Conservation (phyloP, 2,797 vertebrate genomes). For the Thalassophryne amazonica region DNA sequence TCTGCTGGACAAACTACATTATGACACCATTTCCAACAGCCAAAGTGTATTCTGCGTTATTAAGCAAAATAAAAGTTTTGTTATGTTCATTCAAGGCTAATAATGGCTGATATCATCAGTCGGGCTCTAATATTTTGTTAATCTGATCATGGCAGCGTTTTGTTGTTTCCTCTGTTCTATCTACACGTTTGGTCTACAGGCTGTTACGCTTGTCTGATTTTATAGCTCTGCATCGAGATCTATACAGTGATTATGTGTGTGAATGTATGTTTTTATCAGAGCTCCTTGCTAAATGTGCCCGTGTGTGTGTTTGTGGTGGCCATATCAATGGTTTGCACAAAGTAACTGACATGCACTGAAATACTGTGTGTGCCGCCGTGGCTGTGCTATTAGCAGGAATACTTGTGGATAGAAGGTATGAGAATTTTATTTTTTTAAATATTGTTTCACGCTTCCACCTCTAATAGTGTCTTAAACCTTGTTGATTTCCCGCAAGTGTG, state of each 20-base stretch:
- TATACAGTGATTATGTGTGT: constrained; percentile 63
- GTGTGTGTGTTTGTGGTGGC: constrained; percentile 22
- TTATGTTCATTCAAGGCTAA: no score
- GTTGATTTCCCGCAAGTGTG: constrained; percentile 58
- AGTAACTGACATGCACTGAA: constrained; percentile 68
- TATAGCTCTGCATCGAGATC: constrained; percentile 54
- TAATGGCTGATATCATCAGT: no score
- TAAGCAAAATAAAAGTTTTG: no score
- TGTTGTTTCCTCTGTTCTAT: background rate
- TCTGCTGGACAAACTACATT: no score
- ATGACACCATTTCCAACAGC: no score
- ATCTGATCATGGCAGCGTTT: no score
- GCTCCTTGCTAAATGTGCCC: constrained; percentile 16
- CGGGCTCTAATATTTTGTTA: no score
- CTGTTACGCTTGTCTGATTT: constrained; percentile 37
- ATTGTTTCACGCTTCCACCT: constrained; percentile 2
- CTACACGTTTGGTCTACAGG: constrained; percentile 14
- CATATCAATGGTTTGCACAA: constrained; percentile 40
- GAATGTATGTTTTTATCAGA: constrained; percentile 45
- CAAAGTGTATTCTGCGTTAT: no score
- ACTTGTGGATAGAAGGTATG: constrained; percentile 11
- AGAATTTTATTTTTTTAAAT: no score
- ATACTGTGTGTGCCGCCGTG: constrained; percentile 21
- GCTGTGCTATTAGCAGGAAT: constrained; percentile 9
- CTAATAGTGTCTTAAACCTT: constrained; percentile 26